These are phyloP conservation scores for Dendroctonus valens DNA, from an alignment of 1,140 invertebrate species.

Conservation along the genomic window DNA sequence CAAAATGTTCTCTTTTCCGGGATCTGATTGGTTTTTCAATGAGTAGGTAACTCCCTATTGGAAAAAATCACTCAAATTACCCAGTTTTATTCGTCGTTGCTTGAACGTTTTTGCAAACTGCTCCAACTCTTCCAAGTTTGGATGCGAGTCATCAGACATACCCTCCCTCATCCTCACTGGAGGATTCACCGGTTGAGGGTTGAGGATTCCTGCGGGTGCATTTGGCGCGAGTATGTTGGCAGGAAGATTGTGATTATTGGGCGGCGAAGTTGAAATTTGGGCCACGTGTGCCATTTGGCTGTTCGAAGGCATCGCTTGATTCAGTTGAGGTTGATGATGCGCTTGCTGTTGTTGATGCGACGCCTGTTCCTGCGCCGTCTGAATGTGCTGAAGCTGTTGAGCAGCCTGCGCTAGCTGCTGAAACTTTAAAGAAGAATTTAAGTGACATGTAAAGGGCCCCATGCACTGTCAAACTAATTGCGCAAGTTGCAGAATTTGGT, in stretches of 20 bases:
- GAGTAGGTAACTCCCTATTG: no score
- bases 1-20: neutral
- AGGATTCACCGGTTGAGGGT: slow-evolving; percentile 55
- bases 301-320: slow-evolving; percentile 56
- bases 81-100: slow-evolving; percentile 91
- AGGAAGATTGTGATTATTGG: slow-evolving; percentile 48
- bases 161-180: slow-evolving; percentile 66
- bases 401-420: slow-evolving; percentile 79
- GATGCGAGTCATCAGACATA: slow-evolving; percentile 80
- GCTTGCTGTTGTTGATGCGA: slow-evolving; percentile 82
- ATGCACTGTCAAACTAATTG: no score
- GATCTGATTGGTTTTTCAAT: neutral
- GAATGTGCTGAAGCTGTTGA: slow-evolving; percentile 76
- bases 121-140: slow-evolving; percentile 92
- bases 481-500: no score
- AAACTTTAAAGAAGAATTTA: slow-evolving; percentile 51
- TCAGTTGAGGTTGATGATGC: slow-evolving; percentile 61
- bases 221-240: slow-evolving; percentile 56
- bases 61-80: slow-evolving; percentile 46
- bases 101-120: slow-evolving; percentile 98
- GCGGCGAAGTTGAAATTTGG: slow-evolving; percentile 50
- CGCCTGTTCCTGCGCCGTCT: slow-evolving; percentile 78
- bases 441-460: no score
- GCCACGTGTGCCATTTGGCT: slow-evolving; percentile 45
- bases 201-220: slow-evolving; percentile 58